Base-by-base conservation (phyloP, 2,797 vertebrate genomes). In the Lacerta viridis region DNA sequence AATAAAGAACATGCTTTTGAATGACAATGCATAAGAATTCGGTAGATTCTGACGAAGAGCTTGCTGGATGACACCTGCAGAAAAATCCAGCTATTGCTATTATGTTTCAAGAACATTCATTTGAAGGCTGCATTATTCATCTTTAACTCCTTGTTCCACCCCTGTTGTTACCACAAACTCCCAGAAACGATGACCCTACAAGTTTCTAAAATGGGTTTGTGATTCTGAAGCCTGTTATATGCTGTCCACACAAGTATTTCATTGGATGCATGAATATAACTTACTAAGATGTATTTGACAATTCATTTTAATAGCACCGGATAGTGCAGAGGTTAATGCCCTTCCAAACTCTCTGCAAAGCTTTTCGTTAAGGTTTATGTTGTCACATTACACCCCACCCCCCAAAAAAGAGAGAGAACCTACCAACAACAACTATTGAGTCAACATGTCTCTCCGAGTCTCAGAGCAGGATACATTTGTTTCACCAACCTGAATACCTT, bases 171-270 rank as follows among this genome's bases (percentile, higher is more conserved):
- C 46, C 46, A 33, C 33, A 61, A 61, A 75, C 75, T 29, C 23
- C 0, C 15, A 80, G 2, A n/a, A n/a, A 86, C 33, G 6, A 11
- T 1, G 69, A 36, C 66, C 36, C 5, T 55, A 71, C 23, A 36
- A n/a, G 66, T 68, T 82, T 66, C 23, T 64, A 69, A 80, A 85
- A 91, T 46, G 3, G 61, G 27, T 77, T 10, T n/a, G 33, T 59
- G 39, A 69, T 82, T 88, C 43, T 66, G 39, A 36, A 41, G 39
- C 3, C 61, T 72, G 85, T 64, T 1, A 8, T 69, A 18, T 1
- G 29, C 3, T 90, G 79, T 84, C 55, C 55, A 74, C 87, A 74
- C 74, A 76, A 86, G 3, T 69, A 25, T 83, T 93, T 85, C 89
- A 79, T 79, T 68, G 36, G 93, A 66, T 20, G 13, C 27, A 50